Evolutionary conservation across 2,797 vertebrate genomes (phyloP), one percentile per base, ranked within the genome.

Genomic region (Stomatorhinus walkeri): DNA sequence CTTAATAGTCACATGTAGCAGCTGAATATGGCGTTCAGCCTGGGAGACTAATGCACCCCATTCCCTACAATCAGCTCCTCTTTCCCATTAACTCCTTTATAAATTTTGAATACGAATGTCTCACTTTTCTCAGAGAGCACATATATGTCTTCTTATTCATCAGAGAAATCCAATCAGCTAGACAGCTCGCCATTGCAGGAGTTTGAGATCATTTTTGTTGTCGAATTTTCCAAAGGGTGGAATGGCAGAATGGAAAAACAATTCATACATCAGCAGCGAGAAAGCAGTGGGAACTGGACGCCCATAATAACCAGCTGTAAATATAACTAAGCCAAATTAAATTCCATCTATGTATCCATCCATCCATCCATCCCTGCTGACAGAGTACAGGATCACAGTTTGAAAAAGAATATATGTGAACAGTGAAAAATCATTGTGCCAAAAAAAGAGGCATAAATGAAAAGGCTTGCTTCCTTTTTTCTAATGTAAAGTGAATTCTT

Each of bases 61-160:
- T 89, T 40, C 84, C 54, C 88, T 64, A 43, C 36, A 79, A 85
- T 85, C 81, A n/a, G 56, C 88, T 64, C n/a, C 24, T 48, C 19
- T 85, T 85, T 61, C 40, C 88, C 54, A 85, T 89, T 56, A 85
- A 54, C 54, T 49, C 81, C n/a, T 64, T 85, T 36, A 52, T 51
- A 24, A 56, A 83, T 51, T 85, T 85, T 89, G 81, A 89, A 89
- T 64, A 89, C 16, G 12, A 89, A 85, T 89, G 56, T 51, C 54
- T 40, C 40, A n/a, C 12, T 32, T 54, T 24, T 36, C 81, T 64
- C 88, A 89, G 22, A 89, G 19, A 48, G 54, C 79, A 43, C 79
- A 85, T 40, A 51, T 68, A 85, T 89, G 81, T 79, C 88, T 83
- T 88, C 43, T 56, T 85, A 43, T 68, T 85, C 24, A 51, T 85